Base-by-base conservation (phyloP, 2,888 invertebrate genomes). In the Drosophila recens region DNA sequence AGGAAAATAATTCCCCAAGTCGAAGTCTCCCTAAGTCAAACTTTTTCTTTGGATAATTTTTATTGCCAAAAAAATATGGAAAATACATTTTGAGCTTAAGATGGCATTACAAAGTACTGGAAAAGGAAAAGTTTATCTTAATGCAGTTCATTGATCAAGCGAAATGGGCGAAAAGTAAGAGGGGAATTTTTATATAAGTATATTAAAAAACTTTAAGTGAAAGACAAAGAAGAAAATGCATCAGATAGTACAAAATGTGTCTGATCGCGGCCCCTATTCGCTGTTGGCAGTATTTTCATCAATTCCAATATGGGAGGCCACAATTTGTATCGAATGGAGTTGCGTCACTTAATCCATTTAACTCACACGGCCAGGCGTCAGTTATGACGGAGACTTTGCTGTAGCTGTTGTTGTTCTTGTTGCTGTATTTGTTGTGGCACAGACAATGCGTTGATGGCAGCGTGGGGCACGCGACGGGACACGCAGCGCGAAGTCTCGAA, bases 331-430 rank as follows among this genome's bases (percentile, higher is more conserved):
- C 42, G 56, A 79, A 84, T 67, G 46, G 67, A 84, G 87, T 82
- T 87, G 87, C 87, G 75, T 89, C 89, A 82, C 75, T 82, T 82
- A 89, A 87, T 87, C 82, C 82, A 83, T 84, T 81, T 75, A 78
- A 67, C 75, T 71, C 62, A 67, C 63, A 64, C 74, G 72, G 40
- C 56, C 64, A 67, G 75, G 74, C 83, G 71, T 80, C 78, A 79
- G 72, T 84, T 78, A 82, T 82, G 75, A 77, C 64, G 75, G 40
- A n/a, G 43, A 45, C 61, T 48, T 40, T 61, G 65, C 58, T 59
- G 23, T 20, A 34, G 54, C 15, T 38, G 53, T 1, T 30, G 51
- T 4, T 49, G 63, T n/a, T 4, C 23, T 1, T 33, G 48, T 30
- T n/a, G n/a, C n/a, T n/a, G n/a, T n/a, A n/a, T n/a, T n/a, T n/a